These are phyloP conservation scores for Percopsis transmontana DNA, from an alignment of 2,113 vertebrate species.

Conservation along the genomic window DNA sequence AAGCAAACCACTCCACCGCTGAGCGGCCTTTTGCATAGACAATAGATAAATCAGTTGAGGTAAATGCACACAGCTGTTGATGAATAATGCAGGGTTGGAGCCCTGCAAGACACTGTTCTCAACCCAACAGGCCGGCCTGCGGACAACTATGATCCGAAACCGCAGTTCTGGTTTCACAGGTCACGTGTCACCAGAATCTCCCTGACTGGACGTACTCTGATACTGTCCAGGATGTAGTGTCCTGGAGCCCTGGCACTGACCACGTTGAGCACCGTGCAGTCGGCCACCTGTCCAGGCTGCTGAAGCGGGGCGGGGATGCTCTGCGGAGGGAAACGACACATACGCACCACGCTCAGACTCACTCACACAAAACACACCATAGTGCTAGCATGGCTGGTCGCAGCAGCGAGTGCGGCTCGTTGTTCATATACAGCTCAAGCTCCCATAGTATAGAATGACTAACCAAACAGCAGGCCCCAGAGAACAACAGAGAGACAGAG, in stretches of 20 bases:
- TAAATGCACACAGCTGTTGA: background rate
- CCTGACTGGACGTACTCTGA: constrained; percentile 74
- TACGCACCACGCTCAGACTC: background rate
- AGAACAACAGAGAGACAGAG: background rate
- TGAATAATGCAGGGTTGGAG: background rate
- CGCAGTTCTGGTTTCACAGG: no score
- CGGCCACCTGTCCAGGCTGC: constrained; percentile 83
- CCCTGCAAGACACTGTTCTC: no score
- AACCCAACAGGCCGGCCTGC: no score
- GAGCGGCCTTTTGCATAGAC: no score
- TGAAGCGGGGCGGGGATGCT: constrained; percentile 59
- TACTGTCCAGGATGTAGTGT: constrained; percentile 83
- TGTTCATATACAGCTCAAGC: no score
- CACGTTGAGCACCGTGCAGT: constrained; percentile 84
- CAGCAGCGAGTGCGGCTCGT: no score
- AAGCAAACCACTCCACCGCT: no score
- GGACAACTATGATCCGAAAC: no score
- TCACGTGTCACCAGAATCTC: background rate
- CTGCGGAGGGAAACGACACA: constrained; percentile 62
- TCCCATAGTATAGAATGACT: no score
- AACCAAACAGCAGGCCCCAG: no score
- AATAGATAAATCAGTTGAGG: no score
- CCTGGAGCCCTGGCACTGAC: constrained; percentile 67
- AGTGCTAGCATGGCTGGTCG: no score
- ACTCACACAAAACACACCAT: background rate